Evolutionary conservation across 2,113 vertebrate species (phyloP).

Genomic region (Nibea albiflora): DNA sequence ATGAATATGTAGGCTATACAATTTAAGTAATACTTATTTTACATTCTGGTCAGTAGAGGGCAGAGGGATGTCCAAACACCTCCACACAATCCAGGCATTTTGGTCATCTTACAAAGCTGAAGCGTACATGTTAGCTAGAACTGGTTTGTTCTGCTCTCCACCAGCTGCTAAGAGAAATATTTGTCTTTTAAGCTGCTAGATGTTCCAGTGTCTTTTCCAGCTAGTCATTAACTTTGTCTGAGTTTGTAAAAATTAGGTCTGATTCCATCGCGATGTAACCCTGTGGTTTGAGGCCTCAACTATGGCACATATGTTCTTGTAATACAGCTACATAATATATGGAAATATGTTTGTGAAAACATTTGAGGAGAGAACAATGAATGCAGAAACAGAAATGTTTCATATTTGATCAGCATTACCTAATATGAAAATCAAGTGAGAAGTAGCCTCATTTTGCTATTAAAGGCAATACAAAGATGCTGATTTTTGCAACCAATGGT

Average conservation of each 20-base stretch:
- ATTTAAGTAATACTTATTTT: not conserved
- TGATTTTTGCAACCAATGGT: too few relatives aligned
- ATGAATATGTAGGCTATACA: not conserved
- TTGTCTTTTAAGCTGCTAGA: not conserved
- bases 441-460: too few relatives aligned
- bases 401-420: too few relatives aligned
- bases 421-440: too few relatives aligned
- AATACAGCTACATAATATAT: too few relatives aligned
- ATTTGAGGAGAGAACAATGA: too few relatives aligned
- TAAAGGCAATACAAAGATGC: too few relatives aligned
- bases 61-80: not conserved
- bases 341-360: too few relatives aligned
- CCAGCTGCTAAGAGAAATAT: not conserved
- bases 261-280: too few relatives aligned
- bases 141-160: not conserved
- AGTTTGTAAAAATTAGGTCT: not conserved
- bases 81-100: not conserved
- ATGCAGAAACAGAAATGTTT: too few relatives aligned
- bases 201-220: not conserved
- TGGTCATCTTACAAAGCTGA: not conserved
- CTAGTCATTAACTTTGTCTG: not conserved
- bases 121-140: not conserved
- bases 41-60: not conserved
- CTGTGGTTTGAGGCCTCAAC: too few relatives aligned
- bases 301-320: too few relatives aligned